Base-by-base conservation (phyloP, 1,140 invertebrate species). In the Microplitis mediator region DNA sequence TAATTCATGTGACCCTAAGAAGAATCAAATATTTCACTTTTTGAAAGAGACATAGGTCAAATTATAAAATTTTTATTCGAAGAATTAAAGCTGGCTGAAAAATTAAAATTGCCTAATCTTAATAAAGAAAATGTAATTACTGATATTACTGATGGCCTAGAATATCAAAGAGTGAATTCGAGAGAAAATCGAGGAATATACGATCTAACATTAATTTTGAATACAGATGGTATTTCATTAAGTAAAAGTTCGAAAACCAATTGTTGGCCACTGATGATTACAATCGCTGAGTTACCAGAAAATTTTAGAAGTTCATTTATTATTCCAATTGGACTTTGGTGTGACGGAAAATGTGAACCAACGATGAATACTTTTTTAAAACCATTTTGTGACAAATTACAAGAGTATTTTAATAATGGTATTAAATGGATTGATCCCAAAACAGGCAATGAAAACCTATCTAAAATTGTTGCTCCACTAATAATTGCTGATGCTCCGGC, bases 141-240 rank as follows among this genome's bases (percentile, higher is more conserved):
- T 66, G 69, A 76, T 66, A 74, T 76, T n/a, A 74, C 73, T 13
- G 69, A 72, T 35, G 73, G 75, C 9, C 64, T 61, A 31, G 75
- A 74, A 52, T 76, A 74, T 64, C 71, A 34, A 14, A 45, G 75
- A 67, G 62, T 76, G 16, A 74, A 74, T 69, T 69, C 72, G 4
- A 65, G 66, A 4, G 23, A 61, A 3, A 56, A 72, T 61, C 31
- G 50, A 39, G 31, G 51, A 31, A 9, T 4, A 45, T 76, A 69
- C 63, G 69, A 76, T 54, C 69, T 72, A 50, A 76, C 75, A 50
- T 69, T 76, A 16, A 61, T 76, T 65, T 36, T 71, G 6, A 74
- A 76, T 74, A 74, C 75, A 11, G 75, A 74, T 61, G 75, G 70
- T 3, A 45, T 74, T 16, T 70, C 69, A 34, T 62, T 76, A 34